Evolutionary conservation across 35 echinoderm and acorn worm species (phyloP), one percentile per base, ranked within the genome.

Genomic region (Stichopus chloronotus): DNA sequence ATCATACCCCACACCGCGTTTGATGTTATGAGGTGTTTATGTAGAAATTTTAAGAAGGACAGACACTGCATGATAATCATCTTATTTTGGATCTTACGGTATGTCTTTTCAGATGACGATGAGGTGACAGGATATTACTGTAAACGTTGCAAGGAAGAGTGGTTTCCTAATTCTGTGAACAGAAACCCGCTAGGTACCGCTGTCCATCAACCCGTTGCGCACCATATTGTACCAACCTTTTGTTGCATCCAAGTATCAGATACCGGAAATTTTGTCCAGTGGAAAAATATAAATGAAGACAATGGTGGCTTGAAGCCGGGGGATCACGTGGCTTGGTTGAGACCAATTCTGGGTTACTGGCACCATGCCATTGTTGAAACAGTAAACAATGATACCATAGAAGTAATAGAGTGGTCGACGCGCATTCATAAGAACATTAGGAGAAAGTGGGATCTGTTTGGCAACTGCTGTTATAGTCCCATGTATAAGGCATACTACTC

Each of bases 291-390:
- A 7, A 85, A 58, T 20, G 4, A 85, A 85, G 58, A 5, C 5
- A 43, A 21, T 78, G 76, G 76, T 4, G 76, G 10, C 30, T 77
- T 93, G n/a, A 90, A 90, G 23, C 86, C 19, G 80, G 92, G 92
- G 13, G 92, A 94, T 25, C 92, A 94, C 72, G 78, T 94, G 22
- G 23, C 93, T 5, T 94, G 93, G 93, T n/a, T 68, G 14, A 57
- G 82, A 20, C 58, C 55, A 9, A 17, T 85, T 19, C 7, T 72
- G 11, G 54, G 55, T 5, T 81, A 90, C 24, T 94, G 93, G 93
- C 93, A 94, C 25, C 93, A 94, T 25, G 93, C 87, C 5, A 90
- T 94, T 25, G 93, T 94, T 16, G 76, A 57, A 8, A 54, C n/a
- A 5, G 19, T 94, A 8, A 76, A 13, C 52, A 9, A 56, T 78